phyloP scores from a whole-genome alignment of 2,113 vertebrate genomes.

The Malurus cyaneus region DNA sequence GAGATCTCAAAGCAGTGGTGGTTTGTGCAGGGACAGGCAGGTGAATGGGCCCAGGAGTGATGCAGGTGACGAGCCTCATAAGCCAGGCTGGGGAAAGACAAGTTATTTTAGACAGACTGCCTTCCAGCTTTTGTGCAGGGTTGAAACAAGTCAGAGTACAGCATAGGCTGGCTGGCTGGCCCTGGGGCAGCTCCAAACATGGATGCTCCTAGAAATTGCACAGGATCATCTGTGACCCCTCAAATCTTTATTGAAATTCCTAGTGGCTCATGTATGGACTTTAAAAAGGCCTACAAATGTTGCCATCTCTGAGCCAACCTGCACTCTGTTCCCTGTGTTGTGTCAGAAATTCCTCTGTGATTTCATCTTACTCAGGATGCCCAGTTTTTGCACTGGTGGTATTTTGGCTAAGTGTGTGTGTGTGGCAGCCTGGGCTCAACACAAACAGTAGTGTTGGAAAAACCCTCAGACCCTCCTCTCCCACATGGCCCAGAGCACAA shows the following conservation, averaged over 20 bases:
- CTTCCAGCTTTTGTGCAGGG: not conserved
- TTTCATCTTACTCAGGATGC: not conserved
- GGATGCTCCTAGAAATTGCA: not conserved
- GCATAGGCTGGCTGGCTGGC: not conserved
- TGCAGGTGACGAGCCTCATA: rapidly evolving
- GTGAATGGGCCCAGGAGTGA: not conserved
- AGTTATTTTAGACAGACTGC: not conserved
- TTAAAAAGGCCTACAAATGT: not conserved
- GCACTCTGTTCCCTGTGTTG: not conserved
- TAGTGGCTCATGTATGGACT: not conserved
- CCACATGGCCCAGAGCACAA: not conserved
- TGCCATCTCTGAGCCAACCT: not conserved
- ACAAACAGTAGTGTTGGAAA: not conserved
- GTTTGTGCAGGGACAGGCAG: not conserved
- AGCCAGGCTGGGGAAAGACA: not conserved
- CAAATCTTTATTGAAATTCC: not conserved
- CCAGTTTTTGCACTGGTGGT: not conserved
- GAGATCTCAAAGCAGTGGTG: not conserved
- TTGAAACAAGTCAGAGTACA: not conserved
- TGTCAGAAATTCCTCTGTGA: not conserved
- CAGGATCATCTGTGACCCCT: not conserved
- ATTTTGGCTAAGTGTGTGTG: not conserved
- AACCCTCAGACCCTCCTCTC: not conserved
- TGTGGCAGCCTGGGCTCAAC: not conserved
- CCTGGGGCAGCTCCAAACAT: not conserved